Base-by-base conservation (phyloP, 2,797 vertebrate genomes). In the Thalassophryne amazonica region DNA sequence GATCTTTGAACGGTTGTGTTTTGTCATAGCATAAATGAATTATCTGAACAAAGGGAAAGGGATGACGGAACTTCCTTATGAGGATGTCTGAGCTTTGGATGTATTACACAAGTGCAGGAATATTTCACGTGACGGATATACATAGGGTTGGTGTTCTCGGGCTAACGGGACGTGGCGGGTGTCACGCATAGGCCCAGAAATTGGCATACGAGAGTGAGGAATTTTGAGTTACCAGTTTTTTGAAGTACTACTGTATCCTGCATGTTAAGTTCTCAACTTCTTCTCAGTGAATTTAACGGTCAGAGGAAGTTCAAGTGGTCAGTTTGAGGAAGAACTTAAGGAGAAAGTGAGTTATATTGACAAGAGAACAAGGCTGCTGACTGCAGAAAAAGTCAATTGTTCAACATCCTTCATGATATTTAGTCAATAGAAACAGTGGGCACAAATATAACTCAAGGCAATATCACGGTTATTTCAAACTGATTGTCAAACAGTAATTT, bases 1-100 rank as follows among this genome's bases (percentile, higher is more conserved):
- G 54, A 56, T 59, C 46, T 68, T 59, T 46, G 35, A 59, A 47
- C n/a, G 3, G 4, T 40, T 58, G 31, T 28, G 22, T 24, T 10
- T 15, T 16, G 8, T 37, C 41, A 37, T 11, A 35, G 36, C 1
- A 41, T 41, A 41, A 29, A 20, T 4, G 21, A 5, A 24, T 32
- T 9, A 5, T 45, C 25, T 8, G 6, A 56, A 13, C 6, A 14
- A 5, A 3, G 6, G 2, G 20, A 23, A n/a, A n/a, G n/a, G n/a
- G n/a, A n/a, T n/a, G n/a, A n/a, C n/a, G n/a, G n/a, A n/a, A n/a
- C n/a, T n/a, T n/a, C n/a, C n/a, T n/a, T n/a, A n/a, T n/a, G n/a
- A n/a, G n/a, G n/a, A n/a, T n/a, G n/a, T n/a, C n/a, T n/a, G n/a
- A n/a, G n/a, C n/a, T n/a, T n/a, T 20, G 17, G 30, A 10, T 10